A percentile compares a stretch with the other conserved stretches of the same genome.
Evolutionary conservation across 2,113 vertebrate species (phyloP).

Genomic region (Symphodus melops): DNA sequence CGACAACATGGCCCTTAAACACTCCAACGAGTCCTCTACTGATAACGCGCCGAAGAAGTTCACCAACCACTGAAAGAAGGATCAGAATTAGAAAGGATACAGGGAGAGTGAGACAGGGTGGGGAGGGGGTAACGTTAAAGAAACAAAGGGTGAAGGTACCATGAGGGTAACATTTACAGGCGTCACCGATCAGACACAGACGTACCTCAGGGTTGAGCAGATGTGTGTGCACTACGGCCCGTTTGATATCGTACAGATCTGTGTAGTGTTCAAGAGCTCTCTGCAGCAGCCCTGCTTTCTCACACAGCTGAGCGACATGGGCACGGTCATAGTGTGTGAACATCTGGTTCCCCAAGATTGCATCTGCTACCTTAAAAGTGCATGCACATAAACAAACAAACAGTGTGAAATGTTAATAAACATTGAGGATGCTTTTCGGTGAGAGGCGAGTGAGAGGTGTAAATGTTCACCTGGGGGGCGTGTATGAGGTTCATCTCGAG

Average conservation of each 20-base stretch:
- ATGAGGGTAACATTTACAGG: not conserved
- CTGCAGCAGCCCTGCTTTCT: slow-evolving; percentile 93
- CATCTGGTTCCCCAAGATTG: slow-evolving; percentile 95
- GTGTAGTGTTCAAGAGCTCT: slow-evolving; percentile 93
- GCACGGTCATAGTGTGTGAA: slow-evolving; percentile 93
- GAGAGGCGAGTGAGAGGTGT: not conserved
- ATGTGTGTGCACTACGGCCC: slow-evolving; percentile 92
- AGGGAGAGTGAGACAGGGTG: not conserved
- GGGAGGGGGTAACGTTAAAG: not conserved
- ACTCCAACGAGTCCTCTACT: slow-evolving; percentile 92
- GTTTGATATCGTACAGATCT: slow-evolving; percentile 91
- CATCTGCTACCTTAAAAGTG: slow-evolving; percentile 89
- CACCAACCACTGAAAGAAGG: slow-evolving; percentile 88
- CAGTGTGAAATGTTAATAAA: not conserved
- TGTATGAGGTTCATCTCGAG: slow-evolving; percentile 96
- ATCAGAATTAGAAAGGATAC: not conserved
- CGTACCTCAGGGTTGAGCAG: slow-evolving; percentile 87
- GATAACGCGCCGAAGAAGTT: slow-evolving; percentile 93
- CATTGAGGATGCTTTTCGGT: not conserved
- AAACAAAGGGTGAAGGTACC: not conserved
- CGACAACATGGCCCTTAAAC: slow-evolving; percentile 90
- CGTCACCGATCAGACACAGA: not conserved
- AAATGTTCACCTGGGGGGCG: slow-evolving; percentile 87
- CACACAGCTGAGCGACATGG: slow-evolving; percentile 93
- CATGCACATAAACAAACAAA: slow-evolving; percentile 13